phyloP scores from a whole-genome alignment of 2,797 vertebrate genomes.

The Potorous gilbertii region DNA sequence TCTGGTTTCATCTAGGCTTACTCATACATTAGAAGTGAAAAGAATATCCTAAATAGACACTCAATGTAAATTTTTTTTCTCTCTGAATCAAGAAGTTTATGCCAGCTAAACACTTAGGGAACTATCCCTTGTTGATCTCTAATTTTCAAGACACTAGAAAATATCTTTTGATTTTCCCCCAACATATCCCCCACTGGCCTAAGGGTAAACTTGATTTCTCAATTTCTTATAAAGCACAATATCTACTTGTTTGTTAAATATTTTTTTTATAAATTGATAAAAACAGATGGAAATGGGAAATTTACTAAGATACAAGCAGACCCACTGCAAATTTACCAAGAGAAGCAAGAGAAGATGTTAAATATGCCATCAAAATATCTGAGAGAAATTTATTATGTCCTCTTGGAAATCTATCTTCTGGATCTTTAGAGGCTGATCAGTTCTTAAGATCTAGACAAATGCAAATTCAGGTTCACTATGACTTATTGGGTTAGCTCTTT shows the following conservation, averaged over 20 bases:
- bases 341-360: background rate
- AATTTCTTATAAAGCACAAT: background rate
- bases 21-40: background rate
- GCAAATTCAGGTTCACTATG: background rate
- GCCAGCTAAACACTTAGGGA: background rate
- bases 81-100: background rate
- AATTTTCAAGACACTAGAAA: background rate
- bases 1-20: background rate
- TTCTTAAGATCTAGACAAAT: background rate
- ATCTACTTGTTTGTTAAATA: background rate
- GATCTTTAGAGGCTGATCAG: background rate
- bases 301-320: background rate
- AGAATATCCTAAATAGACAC: background rate
- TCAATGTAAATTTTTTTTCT: background rate
- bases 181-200: background rate
- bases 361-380: background rate
- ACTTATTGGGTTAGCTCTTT: background rate
- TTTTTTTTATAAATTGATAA: background rate
- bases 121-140: background rate
- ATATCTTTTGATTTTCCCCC: background rate
- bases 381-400: background rate
- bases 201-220: background rate
- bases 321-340: background rate
- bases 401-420: background rate
- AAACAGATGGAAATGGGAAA: background rate